Evolutionary conservation across 2,113 vertebrate genomes (phyloP).

Genomic region (Grus americana): DNA sequence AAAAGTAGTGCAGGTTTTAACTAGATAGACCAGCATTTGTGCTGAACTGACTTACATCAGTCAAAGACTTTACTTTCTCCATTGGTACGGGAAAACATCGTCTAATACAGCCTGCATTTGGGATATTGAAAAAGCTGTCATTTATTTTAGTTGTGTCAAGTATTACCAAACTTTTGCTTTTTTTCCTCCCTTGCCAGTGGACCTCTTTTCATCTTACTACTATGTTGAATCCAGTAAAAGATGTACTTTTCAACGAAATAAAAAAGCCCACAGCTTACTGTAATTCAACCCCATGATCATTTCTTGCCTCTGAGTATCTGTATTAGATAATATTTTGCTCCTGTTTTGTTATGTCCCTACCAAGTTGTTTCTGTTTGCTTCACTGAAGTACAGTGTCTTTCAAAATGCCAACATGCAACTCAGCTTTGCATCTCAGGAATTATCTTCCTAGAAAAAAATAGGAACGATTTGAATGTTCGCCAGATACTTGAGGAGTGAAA

Average conservation of each 20-base stretch:
- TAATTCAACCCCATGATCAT: slow-evolving; percentile 37
- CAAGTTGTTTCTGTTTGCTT: background rate
- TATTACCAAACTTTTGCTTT: slow-evolving; percentile 33
- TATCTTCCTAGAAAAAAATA: background rate
- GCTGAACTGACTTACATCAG: background rate
- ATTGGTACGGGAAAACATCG: background rate
- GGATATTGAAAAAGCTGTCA: background rate
- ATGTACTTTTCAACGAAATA: slow-evolving; percentile 62
- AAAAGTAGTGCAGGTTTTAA: slow-evolving; percentile 3
- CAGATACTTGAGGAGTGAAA: background rate
- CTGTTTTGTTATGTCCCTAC: background rate
- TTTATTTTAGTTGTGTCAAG: slow-evolving; percentile 43
- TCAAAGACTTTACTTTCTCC: slow-evolving; percentile 41
- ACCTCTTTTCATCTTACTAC: slow-evolving; percentile 42
- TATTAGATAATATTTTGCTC: slow-evolving; percentile 15
- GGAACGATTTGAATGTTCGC: slow-evolving; percentile 7
- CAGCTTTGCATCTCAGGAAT: slow-evolving; percentile 38
- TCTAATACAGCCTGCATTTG: slow-evolving; percentile 17
- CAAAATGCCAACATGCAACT: background rate
- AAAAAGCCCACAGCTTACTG: slow-evolving; percentile 55
- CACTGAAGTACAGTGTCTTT: background rate
- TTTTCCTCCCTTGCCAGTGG: slow-evolving; percentile 41
- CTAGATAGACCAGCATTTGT: slow-evolving; percentile 7
- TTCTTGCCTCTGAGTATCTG: slow-evolving; percentile 58
- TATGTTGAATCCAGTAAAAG: slow-evolving; percentile 41